A percentile compares a stretch with the other conserved stretches of the same genome.
These are phyloP conservation scores for Pterocles orientalis DNA, from an alignment of 2,113 vertebrate genomes.

Conservation along the genomic window DNA sequence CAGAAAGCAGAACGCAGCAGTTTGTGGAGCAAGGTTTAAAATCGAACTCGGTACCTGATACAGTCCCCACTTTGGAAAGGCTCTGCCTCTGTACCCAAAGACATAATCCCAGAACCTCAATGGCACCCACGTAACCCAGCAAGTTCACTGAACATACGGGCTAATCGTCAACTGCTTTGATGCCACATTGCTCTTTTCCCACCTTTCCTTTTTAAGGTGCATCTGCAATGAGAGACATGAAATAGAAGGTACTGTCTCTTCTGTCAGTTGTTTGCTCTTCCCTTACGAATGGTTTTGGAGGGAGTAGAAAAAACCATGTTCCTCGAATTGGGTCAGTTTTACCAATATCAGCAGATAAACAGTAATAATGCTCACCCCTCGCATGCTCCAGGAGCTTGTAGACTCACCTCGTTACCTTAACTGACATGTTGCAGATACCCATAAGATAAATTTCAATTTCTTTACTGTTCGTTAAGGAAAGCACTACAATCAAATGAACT, in stretches of 20 bases:
- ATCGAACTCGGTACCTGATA: not conserved
- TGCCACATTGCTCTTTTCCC: not conserved
- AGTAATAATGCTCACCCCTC: not conserved
- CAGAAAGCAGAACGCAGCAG: not conserved
- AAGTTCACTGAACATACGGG: fast-evolving
- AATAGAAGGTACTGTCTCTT: not conserved
- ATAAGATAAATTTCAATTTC: not conserved
- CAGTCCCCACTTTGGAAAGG: not conserved
- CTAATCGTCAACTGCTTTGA: not conserved
- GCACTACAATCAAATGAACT: not conserved
- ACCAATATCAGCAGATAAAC: not conserved
- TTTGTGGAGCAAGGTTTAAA: not conserved
- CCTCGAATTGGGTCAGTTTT: not conserved
- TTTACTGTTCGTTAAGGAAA: not conserved
- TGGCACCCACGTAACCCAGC: not conserved
- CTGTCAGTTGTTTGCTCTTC: not conserved
- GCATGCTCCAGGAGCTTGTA: not conserved
- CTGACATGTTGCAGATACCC: not conserved
- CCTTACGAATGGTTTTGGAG: not conserved
- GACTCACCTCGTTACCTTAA: not conserved
- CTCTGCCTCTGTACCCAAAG: not conserved
- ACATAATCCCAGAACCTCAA: not conserved
- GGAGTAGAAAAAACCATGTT: not conserved
- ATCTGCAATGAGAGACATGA: not conserved
- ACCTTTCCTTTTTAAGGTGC: not conserved